Evolutionary conservation across 2,797 vertebrate species (phyloP), one percentile per base, ranked within the genome.

Genomic region (Poeciliopsis paucimaculata): DNA sequence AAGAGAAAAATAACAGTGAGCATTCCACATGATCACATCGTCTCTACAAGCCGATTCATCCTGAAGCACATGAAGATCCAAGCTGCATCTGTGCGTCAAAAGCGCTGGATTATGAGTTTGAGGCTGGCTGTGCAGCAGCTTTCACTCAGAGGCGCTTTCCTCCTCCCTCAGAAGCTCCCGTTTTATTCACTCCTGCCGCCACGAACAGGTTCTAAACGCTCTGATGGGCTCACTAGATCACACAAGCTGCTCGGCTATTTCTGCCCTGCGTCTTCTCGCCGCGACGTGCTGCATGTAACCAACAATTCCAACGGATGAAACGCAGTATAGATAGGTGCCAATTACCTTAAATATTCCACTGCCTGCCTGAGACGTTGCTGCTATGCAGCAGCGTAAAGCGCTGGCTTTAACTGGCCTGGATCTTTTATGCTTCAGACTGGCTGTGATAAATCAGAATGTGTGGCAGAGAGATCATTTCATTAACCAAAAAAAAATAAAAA

Each of bases 1-100:
- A 83, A 90, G 85, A 85, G 75, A 89, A 64, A 91, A 90, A 90
- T 91, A 87, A 91, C 90, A 92, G 88, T 66, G 73, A 91, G 92
- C 93, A 88, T 77, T 82, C 79, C 28, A 91, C 87, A 82, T 84
- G 20, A 89, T 85, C 78, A 9, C 74, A 89, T 81, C 78, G 76
- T 77, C 41, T 82, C 84, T 75, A 55, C 78, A 46, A 62, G 80
- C 75, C 57, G 51, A 77, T 41, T 79, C 66, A 68, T 74, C 34
- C 43, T 34, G 60, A 90, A 72, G 78, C 74, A 68, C 84, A 77
- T 79, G 75, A 72, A 76, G 77, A 60, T 80, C 73, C 87, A 82
- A 80, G 81, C 78, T 39, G 74, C 46, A 73, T 78, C 83, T 46
- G 60, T 9, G 1, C 2, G 4, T 82, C 47, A 64, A 39, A 87